A percentile compares a stretch with the other conserved stretches of the same genome.
These are phyloP conservation scores for Nycticebus coucang DNA, from an alignment of 2,113 vertebrate genomes.

Conservation along the genomic window DNA sequence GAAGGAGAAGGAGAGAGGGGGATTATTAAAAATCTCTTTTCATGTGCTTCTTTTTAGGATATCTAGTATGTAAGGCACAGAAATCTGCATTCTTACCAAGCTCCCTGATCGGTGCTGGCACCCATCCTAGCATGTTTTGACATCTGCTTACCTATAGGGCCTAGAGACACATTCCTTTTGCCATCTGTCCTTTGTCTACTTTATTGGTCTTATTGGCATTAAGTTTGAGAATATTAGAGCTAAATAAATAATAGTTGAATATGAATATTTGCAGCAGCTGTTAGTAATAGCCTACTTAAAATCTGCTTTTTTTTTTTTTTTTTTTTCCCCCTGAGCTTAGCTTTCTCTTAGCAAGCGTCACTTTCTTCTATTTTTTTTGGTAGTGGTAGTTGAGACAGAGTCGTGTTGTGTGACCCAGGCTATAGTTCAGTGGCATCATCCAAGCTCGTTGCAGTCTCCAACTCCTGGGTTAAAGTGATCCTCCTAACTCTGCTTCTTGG, in stretches of 20 bases:
- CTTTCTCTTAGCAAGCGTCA: not conserved
- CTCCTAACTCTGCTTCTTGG: too few relatives aligned
- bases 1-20: not conserved
- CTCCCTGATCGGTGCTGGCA: not conserved
- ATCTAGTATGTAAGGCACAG: not conserved
- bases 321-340: not conserved
- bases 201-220: not conserved
- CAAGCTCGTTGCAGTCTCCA: too few relatives aligned
- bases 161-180: not conserved
- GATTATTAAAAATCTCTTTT: not conserved
- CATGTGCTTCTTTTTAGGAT: not conserved
- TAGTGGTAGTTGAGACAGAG: too few relatives aligned
- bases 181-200: not conserved
- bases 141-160: not conserved
- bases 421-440: too few relatives aligned
- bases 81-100: not conserved
- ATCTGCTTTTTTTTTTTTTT: not conserved
- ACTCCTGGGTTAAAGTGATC: too few relatives aligned
- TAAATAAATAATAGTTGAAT: not conserved
- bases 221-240: not conserved
- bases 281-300: not conserved
- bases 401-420: too few relatives aligned
- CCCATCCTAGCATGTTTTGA: not conserved
- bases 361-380: constrained; percentile 39
- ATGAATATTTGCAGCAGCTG: not conserved